Evolutionary conservation across 2,797 vertebrate species (phyloP).

Genomic region (Pseudocheirus occidentalis): DNA sequence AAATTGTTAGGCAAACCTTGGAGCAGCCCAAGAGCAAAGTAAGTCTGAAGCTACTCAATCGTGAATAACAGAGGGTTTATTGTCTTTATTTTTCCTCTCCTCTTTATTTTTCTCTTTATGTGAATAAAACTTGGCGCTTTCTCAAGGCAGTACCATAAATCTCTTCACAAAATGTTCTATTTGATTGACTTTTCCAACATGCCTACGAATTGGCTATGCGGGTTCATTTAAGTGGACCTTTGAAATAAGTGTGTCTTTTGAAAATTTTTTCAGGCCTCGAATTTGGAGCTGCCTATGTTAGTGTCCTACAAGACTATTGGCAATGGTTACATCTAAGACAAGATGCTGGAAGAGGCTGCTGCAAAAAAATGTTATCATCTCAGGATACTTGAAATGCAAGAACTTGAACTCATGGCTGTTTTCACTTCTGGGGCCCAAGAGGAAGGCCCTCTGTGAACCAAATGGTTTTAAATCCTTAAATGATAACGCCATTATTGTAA

Average conservation of each 20-base stretch:
- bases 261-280: conserved; percentile 82
- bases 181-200: conserved; percentile 70
- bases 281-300: conserved; percentile 85
- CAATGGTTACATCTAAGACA: conserved; percentile 78
- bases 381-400: conserved; percentile 85
- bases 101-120: conserved; percentile 52
- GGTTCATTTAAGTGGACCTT: conserved; percentile 63
- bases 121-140: conserved; percentile 83
- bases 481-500: conserved; percentile 66
- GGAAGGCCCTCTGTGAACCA: conserved; percentile 69
- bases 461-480: conserved; percentile 66
- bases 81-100: conserved; percentile 45
- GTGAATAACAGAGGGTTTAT: neutral
- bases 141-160: conserved; percentile 67
- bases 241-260: conserved; percentile 73
- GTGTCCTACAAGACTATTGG: conserved; percentile 87
- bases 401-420: conserved; percentile 58
- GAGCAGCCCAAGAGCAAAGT: conserved; percentile 69
- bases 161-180: conserved; percentile 59
- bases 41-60: conserved; percentile 25
- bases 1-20: conserved; percentile 63
- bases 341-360: conserved; percentile 81
- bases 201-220: conserved; percentile 38
- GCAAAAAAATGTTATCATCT: conserved; percentile 83
- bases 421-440: conserved; percentile 63